Percentiles rank a stretch among this genome's conserved stretches.
phyloP scores from a whole-genome alignment of 2,113 vertebrate genomes.

The Leucopternis melanops region DNA sequence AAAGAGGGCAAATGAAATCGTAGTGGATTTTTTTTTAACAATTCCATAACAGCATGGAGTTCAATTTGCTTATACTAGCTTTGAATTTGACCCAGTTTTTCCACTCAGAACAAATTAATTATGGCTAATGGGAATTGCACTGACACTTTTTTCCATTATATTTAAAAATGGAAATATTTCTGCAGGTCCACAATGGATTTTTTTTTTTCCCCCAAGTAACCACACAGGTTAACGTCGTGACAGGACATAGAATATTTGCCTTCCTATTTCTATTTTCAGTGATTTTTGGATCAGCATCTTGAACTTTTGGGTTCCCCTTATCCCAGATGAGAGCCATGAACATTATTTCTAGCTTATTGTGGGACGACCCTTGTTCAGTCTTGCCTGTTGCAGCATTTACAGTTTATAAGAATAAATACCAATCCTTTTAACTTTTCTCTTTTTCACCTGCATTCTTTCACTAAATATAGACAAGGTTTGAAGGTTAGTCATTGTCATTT shows the following conservation, averaged over 20 bases:
- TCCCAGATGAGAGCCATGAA: not conserved
- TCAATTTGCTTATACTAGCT: not conserved
- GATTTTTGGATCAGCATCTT: not conserved
- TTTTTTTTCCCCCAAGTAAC: not conserved
- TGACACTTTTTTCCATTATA: not conserved
- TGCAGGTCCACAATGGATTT: not conserved
- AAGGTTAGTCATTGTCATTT: not conserved
- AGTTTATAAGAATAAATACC: not conserved
- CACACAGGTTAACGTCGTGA: fast-evolving
- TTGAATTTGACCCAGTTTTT: not conserved
- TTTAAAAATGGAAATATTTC: not conserved
- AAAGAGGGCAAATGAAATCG: not conserved
- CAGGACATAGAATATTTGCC: not conserved
- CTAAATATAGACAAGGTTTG: not conserved
- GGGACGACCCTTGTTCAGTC: not conserved
- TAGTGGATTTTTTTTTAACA: not conserved
- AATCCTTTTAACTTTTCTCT: not conserved
- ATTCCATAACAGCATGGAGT: not conserved
- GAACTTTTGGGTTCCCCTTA: not conserved
- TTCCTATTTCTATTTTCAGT: not conserved
- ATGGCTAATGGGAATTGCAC: not conserved
- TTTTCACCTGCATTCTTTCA: not conserved
- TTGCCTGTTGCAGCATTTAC: not conserved
- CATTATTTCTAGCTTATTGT: not conserved
- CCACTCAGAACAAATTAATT: not conserved